A percentile compares a stretch with the other conserved stretches of the same genome.
Evolutionary conservation across 2,888 invertebrate species (phyloP).

Genomic region (Ectemnius lituratus): DNA sequence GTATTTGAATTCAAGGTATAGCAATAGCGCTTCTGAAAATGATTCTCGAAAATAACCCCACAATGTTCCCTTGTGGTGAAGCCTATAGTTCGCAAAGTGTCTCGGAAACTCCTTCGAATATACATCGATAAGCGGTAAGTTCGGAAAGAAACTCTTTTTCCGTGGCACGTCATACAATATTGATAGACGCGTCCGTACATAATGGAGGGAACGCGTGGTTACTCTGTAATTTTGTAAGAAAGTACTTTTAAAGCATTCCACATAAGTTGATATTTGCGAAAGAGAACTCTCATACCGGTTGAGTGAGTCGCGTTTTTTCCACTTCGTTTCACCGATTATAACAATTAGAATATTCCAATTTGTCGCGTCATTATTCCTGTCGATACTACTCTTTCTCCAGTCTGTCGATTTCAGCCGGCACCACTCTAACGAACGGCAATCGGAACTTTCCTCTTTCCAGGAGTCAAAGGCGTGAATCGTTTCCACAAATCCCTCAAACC

Average conservation of each 20-base stretch:
- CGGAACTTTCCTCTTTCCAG: not conserved
- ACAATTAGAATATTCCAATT: constrained; percentile 44
- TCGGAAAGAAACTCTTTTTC: constrained; percentile 28
- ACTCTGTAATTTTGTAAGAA: constrained; percentile 56
- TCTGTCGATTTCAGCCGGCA: not conserved
- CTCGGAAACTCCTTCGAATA: too few relatives aligned
- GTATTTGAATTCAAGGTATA: too few relatives aligned
- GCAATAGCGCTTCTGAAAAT: too few relatives aligned
- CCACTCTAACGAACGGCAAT: not conserved
- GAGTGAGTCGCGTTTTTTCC: constrained; percentile 10
- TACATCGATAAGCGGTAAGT: not conserved
- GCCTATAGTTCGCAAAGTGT: too few relatives aligned
- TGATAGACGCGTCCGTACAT: constrained; percentile 42
- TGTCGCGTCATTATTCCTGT: constrained; percentile 30
- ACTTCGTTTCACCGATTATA: constrained; percentile 15
- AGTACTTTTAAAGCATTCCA: constrained; percentile 37
- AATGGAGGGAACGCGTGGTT: constrained; percentile 32
- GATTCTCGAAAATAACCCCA: too few relatives aligned
- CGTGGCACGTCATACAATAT: constrained; percentile 34
- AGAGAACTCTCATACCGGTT: constrained; percentile 15
- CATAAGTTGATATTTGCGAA: constrained; percentile 15
- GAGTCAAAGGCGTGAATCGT: not conserved
- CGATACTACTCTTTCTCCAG: constrained; percentile 9
- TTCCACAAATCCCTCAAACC: not conserved
- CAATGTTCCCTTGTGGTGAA: too few relatives aligned